Evolutionary conservation across 1,140 invertebrate genomes (phyloP), one percentile per base, ranked within the genome.

Genomic region (Heliconius hermathena): DNA sequence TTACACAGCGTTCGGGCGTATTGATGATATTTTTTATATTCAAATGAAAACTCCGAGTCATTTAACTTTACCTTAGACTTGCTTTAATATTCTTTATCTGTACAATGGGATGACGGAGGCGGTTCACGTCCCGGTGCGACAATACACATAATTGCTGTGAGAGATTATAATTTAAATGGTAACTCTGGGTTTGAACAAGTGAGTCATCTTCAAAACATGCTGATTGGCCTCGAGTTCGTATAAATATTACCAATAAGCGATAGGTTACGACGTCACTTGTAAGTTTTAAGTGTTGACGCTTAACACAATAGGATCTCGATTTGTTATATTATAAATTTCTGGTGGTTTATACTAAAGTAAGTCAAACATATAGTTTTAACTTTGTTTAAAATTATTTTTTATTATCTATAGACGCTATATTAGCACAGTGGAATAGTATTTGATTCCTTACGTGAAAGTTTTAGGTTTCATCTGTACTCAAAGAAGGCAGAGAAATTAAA

Each of bases 61-160:
- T 86, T 90, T 81, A 81, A 66, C 26, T 66, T 66, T 66, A 66
- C 85, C 88, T 90, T 91, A 91, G 91, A 89, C 90, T 92, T 90
- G 87, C 87, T 90, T 94, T 87, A 87, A 84, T 90, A 87, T 66
- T 66, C 60, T 66, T 66, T 66, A 66, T 66, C 60, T 29, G 26
- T 29, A 66, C 29, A 66, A 66, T 66, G 60, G 60, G 60, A 66
- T 66, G 60, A 66, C 60, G 13, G 60, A 66, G 60, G 60, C 60
- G 11, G 60, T 66, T 66, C 60, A 26, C 87, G 83, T 88, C 82
- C 88, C 81, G 84, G 87, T 88, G 90, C 89, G 91, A 94, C 93
- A 94, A 94, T 93, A 91, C 76, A 77, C 84, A 87, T 94, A 90
- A 94, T 94, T 94, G 89, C 82, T 85, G 85, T 89, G 91, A 91